phyloP scores from a whole-genome alignment of 1,140 invertebrate species.

The Pseudomyrmex dendroicus region DNA sequence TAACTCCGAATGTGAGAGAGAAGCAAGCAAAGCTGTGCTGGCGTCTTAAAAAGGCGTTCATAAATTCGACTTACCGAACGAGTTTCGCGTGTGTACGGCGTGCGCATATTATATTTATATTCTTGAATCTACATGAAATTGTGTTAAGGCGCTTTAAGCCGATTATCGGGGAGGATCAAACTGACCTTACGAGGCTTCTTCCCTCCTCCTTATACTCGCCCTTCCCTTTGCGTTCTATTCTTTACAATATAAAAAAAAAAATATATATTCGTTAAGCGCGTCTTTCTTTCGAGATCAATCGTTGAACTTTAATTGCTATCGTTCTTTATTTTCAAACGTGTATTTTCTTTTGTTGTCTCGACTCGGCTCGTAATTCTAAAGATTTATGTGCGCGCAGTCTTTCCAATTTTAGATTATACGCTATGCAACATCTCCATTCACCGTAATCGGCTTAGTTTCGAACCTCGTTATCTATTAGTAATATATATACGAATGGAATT shows the following conservation, averaged over 20 bases:
- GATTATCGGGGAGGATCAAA: slow-evolving; percentile 79
- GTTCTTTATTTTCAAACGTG: not conserved
- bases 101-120: slow-evolving; percentile 75
- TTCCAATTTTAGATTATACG: not conserved
- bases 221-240: not conserved
- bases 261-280: not conserved
- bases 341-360: not conserved
- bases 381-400: not conserved
- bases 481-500: not conserved
- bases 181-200: slow-evolving; percentile 78
- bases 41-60: slow-evolving; percentile 71
- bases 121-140: slow-evolving; percentile 75
- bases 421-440: not conserved
- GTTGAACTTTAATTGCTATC: not conserved
- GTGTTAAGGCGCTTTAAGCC: slow-evolving; percentile 80
- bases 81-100: slow-evolving; percentile 38
- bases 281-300: not conserved
- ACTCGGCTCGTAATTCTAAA: not conserved
- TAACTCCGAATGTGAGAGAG: slow-evolving; percentile 8
- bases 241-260: not conserved
- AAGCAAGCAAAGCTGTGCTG: slow-evolving; percentile 20
- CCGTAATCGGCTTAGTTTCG: slow-evolving; percentile 17
- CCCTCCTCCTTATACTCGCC: slow-evolving; percentile 59
- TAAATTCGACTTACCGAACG: slow-evolving; percentile 82
- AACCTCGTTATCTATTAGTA: slow-evolving; percentile 4